phyloP scores from a whole-genome alignment of 2,888 invertebrate genomes.

The Diadegma fenestrale region DNA sequence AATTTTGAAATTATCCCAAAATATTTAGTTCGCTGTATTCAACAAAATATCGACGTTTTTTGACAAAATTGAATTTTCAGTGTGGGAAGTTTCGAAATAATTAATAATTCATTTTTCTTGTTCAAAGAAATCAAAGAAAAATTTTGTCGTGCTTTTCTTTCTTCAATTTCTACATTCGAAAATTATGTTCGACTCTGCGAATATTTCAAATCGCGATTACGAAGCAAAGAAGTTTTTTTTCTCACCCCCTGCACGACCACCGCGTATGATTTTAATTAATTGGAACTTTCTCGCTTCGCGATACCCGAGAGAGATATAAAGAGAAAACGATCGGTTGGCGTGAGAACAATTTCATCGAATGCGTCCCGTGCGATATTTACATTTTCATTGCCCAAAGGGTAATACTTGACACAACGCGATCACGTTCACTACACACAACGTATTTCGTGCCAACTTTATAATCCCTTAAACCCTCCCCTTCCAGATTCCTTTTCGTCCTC shows the following conservation, averaged over 20 bases:
- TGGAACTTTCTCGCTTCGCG: constrained; percentile 24
- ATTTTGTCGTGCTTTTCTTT: not conserved
- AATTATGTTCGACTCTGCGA: not conserved
- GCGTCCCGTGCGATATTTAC: constrained; percentile 70
- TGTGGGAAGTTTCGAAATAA: too few species aligned
- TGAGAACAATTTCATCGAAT: constrained; percentile 71
- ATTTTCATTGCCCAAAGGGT: constrained; percentile 70
- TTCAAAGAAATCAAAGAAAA: too few species aligned
- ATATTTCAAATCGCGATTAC: not conserved
- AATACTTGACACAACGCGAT: constrained; percentile 61
- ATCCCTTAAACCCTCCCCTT: not conserved
- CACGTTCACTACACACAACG: constrained; percentile 14
- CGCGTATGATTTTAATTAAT: constrained; percentile 63
- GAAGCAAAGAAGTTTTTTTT: not conserved
- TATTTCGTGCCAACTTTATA: not conserved
- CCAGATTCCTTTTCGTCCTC: too few species aligned
- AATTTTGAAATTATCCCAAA: too few species aligned
- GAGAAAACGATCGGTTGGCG: constrained; percentile 51
- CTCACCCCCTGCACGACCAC: not conserved
- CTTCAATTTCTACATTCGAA: not conserved
- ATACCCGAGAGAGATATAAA: constrained; percentile 31
- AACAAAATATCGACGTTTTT: too few species aligned
- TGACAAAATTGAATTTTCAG: too few species aligned
- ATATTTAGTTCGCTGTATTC: too few species aligned
- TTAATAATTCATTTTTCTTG: too few species aligned